Evolutionary conservation across 1,140 invertebrate genomes (phyloP).

Genomic region (Drosophila jambulina): DNA sequence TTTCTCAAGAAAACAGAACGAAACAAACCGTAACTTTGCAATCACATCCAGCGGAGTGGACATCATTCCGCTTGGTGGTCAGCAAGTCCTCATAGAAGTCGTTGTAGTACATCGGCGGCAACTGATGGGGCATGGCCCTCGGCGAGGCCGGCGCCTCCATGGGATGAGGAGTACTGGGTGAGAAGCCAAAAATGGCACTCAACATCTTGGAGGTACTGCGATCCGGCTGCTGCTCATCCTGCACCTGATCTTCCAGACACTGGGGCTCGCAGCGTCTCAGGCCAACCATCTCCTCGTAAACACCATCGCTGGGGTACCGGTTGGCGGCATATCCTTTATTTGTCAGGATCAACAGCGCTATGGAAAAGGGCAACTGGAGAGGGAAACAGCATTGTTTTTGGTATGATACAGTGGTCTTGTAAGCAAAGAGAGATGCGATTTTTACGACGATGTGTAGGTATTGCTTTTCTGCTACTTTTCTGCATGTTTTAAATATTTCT

Average conservation of each 20-base stretch:
- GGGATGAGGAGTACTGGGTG: constrained; percentile 20
- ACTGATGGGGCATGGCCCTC: constrained; percentile 51
- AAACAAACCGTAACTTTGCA: constrained; percentile 79
- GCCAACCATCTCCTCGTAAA: constrained; percentile 48
- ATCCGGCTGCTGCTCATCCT: constrained; percentile 20
- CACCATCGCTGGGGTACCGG: constrained; percentile 37
- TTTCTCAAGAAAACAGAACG: neutral
- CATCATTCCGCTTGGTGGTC: constrained; percentile 62
- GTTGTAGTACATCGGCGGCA: constrained; percentile 67
- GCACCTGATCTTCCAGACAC: constrained; percentile 28
- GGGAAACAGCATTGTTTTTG: neutral
- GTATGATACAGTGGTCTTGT: neutral
- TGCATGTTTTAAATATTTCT: neutral
- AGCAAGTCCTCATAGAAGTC: constrained; percentile 77
- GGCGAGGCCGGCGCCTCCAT: constrained; percentile 21
- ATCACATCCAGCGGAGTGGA: constrained; percentile 74
- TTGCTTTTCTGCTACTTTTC: neutral
- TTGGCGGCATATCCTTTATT: constrained; percentile 19
- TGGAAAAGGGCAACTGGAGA: constrained; percentile 51
- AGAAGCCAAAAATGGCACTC: constrained; percentile 54
- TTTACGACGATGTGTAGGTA: neutral
- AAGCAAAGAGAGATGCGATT: neutral
- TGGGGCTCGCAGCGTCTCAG: constrained; percentile 24
- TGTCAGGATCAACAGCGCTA: constrained; percentile 53
- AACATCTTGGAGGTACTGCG: constrained; percentile 57